These are phyloP conservation scores for Lymantria dispar DNA, from an alignment of 2,888 invertebrate species.

Conservation along the genomic window DNA sequence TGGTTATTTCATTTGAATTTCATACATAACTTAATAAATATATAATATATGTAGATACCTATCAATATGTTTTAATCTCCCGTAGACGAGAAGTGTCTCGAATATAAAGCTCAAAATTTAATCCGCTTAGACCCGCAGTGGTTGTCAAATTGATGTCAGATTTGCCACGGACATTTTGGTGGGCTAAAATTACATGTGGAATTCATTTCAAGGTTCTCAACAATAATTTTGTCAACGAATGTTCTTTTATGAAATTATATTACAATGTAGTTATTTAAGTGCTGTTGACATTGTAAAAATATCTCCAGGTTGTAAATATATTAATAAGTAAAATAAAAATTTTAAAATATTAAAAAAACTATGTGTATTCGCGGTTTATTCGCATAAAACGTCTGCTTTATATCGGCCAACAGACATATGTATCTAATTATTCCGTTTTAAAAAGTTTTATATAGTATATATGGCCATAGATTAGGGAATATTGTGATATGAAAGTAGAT, in stretches of 20 bases:
- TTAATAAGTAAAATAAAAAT: neutral
- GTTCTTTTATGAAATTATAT: neutral
- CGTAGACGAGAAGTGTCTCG: constrained; percentile 22
- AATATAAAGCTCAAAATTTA: constrained; percentile 37
- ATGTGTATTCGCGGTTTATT: too few species aligned
- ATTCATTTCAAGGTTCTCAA: constrained; percentile 19
- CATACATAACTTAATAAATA: constrained; percentile 19
- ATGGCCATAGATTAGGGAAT: too few species aligned
- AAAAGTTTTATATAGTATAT: too few species aligned
- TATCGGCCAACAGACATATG: too few species aligned
- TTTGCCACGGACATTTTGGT: constrained; percentile 36
- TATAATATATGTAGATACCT: constrained; percentile 11
- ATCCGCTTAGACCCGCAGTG: constrained; percentile 53
- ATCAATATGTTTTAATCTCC: constrained; percentile 24
- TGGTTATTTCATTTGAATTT: constrained; percentile 12
- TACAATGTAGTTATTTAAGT: neutral
- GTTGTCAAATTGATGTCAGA: constrained; percentile 52
- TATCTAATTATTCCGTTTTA: too few species aligned
- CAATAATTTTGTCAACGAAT: neutral
- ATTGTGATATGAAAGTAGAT: too few species aligned
- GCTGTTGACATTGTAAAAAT: neutral
- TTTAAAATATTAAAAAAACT: neutral
- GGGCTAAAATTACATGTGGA: constrained; percentile 32
- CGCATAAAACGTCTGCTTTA: too few species aligned
- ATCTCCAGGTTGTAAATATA: neutral